phyloP scores from a whole-genome alignment of 2,888 invertebrate genomes.

The Fragum whitleyi region DNA sequence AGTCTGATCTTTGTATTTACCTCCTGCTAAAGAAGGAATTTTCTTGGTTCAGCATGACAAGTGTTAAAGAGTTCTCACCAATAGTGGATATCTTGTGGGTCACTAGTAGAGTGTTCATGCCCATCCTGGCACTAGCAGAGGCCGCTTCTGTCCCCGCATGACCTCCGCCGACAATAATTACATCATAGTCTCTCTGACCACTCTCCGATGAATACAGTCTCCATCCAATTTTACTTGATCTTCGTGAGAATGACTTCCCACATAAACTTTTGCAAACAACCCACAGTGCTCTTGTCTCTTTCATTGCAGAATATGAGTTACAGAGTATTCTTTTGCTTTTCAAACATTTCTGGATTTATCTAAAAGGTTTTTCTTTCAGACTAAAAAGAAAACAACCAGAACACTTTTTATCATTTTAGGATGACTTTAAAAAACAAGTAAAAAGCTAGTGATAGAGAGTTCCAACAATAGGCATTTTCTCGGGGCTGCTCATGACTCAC shows the following conservation, averaged over 20 bases:
- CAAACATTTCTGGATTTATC: too few species aligned
- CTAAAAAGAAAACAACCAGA: too few species aligned
- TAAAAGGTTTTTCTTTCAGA: too few species aligned
- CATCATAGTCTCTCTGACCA: slow-evolving; percentile 86
- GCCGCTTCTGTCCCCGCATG: slow-evolving; percentile 96
- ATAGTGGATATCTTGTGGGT: slow-evolving; percentile 91
- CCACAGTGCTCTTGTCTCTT: not conserved
- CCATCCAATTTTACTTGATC: not conserved
- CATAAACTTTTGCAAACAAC: not conserved
- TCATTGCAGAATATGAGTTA: not conserved
- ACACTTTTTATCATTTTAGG: too few species aligned
- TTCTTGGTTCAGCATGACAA: too few species aligned
- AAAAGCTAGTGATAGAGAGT: too few species aligned
- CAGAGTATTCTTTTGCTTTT: not conserved
- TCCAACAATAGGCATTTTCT: too few species aligned
- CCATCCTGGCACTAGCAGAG: slow-evolving; percentile 93
- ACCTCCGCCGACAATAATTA: slow-evolving; percentile 95
- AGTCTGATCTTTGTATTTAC: too few species aligned
- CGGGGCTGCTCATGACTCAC: too few species aligned
- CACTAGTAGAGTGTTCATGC: slow-evolving; percentile 91
- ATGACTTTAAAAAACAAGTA: too few species aligned
- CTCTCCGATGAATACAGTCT: not conserved
- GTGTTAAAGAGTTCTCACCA: too few species aligned
- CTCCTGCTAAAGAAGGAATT: too few species aligned
- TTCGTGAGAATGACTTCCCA: not conserved